Percentiles rank a stretch among this genome's conserved stretches.
Conservation (phyloP, 2,113 vertebrate genomes). For the Xenopus borealis region DNA sequence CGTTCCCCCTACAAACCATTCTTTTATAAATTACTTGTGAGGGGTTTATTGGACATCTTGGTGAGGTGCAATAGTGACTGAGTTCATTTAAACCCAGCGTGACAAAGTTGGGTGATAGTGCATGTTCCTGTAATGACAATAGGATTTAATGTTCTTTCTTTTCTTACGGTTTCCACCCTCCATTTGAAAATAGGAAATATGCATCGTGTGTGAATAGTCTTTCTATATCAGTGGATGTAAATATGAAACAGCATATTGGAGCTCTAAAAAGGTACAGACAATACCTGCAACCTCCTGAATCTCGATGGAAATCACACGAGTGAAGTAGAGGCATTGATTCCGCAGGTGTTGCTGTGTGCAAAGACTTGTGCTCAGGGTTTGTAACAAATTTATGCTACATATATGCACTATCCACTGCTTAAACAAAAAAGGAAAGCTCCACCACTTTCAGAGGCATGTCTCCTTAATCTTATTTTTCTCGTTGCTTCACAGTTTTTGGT, state of each 20-base stretch:
- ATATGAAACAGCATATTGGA: background rate
- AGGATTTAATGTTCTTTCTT: background rate
- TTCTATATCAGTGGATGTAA: background rate
- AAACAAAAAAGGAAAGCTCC: no score
- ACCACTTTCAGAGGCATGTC: no score
- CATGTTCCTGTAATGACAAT: background rate
- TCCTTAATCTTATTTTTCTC: no score
- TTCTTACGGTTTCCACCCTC: background rate
- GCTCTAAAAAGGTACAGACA: background rate
- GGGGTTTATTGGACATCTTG: background rate
- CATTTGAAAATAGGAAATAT: background rate
- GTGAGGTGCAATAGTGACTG: slow-evolving; percentile 23
- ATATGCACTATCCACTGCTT: no score
- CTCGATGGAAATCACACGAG: no score
- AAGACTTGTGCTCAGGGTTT: no score
- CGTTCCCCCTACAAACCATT: background rate
- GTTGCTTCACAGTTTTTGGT: background rate
- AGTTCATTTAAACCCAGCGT: background rate
- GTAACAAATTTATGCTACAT: no score
- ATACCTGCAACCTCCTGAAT: background rate
- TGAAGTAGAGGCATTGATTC: no score
- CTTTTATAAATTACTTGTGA: background rate
- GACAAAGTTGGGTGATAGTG: background rate
- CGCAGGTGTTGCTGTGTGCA: no score
- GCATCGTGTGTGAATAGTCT: background rate